Percentiles rank a stretch among this genome's conserved stretches.
These are phyloP conservation scores for Semaprochilodus insignis DNA, from an alignment of 2,797 vertebrate genomes.

Conservation along the genomic window DNA sequence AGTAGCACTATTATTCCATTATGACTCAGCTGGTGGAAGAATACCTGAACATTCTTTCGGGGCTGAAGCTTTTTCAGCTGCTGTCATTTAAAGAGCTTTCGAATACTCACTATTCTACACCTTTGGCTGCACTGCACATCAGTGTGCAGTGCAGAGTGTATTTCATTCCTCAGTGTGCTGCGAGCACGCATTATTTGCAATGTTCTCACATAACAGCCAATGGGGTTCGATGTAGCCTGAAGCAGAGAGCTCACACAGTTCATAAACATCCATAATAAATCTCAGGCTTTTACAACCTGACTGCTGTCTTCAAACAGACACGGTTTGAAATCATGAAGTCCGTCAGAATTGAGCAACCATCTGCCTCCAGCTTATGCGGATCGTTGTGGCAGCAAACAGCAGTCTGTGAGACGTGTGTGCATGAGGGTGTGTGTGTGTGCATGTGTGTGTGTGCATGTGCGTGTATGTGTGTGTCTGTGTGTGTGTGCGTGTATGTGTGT, in stretches of 20 bases:
- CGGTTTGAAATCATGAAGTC: neutral
- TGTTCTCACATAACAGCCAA: neutral
- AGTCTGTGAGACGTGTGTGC: neutral
- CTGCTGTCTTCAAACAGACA: neutral
- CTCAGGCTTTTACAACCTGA: constrained; percentile 8
- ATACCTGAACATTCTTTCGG: neutral
- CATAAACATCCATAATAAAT: neutral
- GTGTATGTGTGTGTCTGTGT: constrained; percentile 9
- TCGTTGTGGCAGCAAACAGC: neutral
- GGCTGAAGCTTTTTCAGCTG: neutral
- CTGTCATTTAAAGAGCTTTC: neutral
- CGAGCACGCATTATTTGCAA: neutral
- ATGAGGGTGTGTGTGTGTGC: neutral
- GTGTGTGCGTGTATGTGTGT: neutral
- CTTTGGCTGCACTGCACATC: neutral
- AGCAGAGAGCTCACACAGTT: neutral
- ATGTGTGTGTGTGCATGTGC: neutral
- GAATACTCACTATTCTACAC: neutral
- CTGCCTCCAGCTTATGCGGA: neutral
- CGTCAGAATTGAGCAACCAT: neutral
- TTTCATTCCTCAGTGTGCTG: neutral
- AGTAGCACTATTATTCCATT: no score
- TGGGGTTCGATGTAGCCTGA: neutral
- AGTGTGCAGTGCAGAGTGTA: neutral
- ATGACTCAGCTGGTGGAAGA: neutral